Evolutionary conservation across 2,797 vertebrate genomes (phyloP).

Genomic region (Acipenser transmontanus): DNA sequence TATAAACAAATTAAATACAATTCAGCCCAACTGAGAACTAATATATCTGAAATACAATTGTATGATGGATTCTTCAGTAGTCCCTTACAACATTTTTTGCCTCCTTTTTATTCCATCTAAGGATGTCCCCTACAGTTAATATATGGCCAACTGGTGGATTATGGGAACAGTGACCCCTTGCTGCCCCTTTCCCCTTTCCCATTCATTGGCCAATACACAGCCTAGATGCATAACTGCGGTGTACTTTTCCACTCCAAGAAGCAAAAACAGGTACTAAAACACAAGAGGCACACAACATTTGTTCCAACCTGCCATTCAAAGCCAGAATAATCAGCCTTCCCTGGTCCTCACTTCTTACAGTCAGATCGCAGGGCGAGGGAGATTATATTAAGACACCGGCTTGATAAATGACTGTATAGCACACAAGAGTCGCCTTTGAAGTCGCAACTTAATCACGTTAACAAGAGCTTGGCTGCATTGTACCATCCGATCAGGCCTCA

Average conservation of each 20-base stretch:
- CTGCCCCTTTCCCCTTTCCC: not conserved
- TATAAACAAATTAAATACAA: no score
- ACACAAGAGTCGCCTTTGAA: conserved; percentile 11
- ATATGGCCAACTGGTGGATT: conserved; percentile 1
- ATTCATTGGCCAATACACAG: not conserved
- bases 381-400: conserved; percentile 6
- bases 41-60: no score
- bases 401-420: conserved; percentile 8
- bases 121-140: no score
- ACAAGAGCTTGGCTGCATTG: conserved; percentile 12
- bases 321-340: conserved; percentile 4
- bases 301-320: conserved; percentile 2
- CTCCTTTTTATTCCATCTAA: no score
- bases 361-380: not conserved
- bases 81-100: no score
- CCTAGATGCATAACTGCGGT: not conserved
- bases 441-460: conserved; percentile 14
- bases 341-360: not conserved
- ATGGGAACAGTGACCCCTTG: conserved; percentile 2
- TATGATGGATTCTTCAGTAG: no score
- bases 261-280: not conserved
- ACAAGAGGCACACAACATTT: not conserved
- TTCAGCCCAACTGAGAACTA: no score
- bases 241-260: not conserved
- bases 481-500: not conserved